Evolutionary conservation across 2,888 invertebrate genomes (phyloP).

Genomic region (Trypoxylon attenuatum): DNA sequence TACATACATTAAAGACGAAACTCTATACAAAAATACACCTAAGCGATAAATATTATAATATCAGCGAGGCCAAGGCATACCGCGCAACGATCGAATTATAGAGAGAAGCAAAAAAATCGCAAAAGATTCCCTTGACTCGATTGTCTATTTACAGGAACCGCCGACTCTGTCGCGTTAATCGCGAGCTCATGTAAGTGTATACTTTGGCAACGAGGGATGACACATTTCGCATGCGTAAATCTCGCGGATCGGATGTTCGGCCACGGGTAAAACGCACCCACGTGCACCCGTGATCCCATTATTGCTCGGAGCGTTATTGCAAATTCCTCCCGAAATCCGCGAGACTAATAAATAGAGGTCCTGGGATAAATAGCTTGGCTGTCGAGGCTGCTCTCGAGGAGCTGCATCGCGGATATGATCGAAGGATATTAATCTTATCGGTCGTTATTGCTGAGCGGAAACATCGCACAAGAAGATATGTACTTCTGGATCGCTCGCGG

Average conservation of each 20-base stretch:
- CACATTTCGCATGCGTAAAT: constrained; percentile 28
- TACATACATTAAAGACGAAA: constrained; percentile 34
- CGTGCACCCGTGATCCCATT: too few relatives aligned
- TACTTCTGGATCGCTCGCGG: not conserved
- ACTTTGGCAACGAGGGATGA: constrained; percentile 53
- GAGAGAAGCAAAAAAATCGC: too few relatives aligned
- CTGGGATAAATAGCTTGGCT: not conserved
- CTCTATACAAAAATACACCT: not conserved
- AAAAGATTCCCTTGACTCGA: too few relatives aligned
- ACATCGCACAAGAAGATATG: constrained; percentile 9
- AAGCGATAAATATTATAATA: constrained; percentile 30
- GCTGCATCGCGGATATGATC: constrained; percentile 6
- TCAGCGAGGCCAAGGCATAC: not conserved
- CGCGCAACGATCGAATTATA: constrained; percentile 6
- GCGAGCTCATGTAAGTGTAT: constrained; percentile 30
- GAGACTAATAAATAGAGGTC: constrained; percentile 1
- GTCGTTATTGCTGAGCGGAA: constrained; percentile 7
- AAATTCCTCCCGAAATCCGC: not conserved
- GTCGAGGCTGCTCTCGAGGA: not conserved
- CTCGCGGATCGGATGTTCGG: too few relatives aligned
- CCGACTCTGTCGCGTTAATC: constrained; percentile 27
- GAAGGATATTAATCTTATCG: constrained; percentile 24
- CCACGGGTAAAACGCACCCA: not conserved
- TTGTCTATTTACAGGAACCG: constrained; percentile 48
- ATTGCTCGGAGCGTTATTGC: not conserved